Conservation (phyloP, 2,888 invertebrate genomes). For the Plebejus anna region DNA sequence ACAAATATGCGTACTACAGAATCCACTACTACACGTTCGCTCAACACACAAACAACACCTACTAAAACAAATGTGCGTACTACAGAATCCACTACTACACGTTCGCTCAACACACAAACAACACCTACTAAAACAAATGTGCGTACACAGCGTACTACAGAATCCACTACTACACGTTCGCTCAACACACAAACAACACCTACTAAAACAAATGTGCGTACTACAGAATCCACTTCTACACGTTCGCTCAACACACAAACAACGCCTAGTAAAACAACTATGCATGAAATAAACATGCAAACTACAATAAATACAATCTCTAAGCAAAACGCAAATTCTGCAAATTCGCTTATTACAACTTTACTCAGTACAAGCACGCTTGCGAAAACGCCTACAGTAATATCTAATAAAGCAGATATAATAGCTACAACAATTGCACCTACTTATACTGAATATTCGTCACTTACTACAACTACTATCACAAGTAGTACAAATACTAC, state of each 20-base stretch:
- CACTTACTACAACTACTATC: background rate
- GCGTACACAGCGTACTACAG: background rate
- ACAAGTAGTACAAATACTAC: background rate
- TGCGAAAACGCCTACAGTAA: background rate
- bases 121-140: background rate
- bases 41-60: background rate
- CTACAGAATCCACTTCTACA: background rate
- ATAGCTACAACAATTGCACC: background rate
- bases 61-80: background rate
- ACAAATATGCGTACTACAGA: background rate
- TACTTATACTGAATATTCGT: background rate
- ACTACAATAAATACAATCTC: background rate
- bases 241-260: background rate
- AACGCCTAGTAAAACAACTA: background rate
- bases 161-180: background rate
- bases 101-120: background rate
- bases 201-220: background rate
- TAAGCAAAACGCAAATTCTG: background rate
- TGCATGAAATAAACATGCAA: background rate
- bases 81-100: background rate
- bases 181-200: background rate
- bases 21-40: background rate
- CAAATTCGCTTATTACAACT: background rate
- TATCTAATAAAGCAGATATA: background rate
- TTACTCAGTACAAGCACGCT: background rate